Base-by-base conservation (phyloP, 2,113 vertebrate genomes). In the Cyrtonyx montezumae region DNA sequence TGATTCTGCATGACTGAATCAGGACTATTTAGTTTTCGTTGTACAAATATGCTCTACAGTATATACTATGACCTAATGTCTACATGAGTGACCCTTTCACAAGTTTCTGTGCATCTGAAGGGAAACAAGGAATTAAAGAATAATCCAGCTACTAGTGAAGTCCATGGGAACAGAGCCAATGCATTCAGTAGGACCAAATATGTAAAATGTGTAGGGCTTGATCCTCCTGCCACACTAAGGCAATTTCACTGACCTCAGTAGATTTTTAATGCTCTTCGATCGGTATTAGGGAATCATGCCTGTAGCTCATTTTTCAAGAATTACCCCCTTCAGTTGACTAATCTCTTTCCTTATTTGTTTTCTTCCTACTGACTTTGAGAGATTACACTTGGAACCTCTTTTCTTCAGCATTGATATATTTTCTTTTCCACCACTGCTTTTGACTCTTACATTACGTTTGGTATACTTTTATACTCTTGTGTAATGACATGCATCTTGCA, bases 91-190 rank as follows among this genome's bases (percentile, higher is more conserved):
- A 95, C 91, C 95, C 77, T 91, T 93, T 94, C 77, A 88, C 88
- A 88, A 87, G 63, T 89, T 91, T 77, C 90, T 95, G 86, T 90
- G 51, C 91, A 66, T 97, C 70, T 95, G 92, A 95, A 95, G 91
- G 91, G 88, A 95, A 94, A 89, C 58, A 79, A 78, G 84, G 95
- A 88, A 95, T 96, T 94, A 96, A 84, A 61, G 84, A 77, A 67
- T 97, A 95, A 97, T 95, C 95, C 91, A 77, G 71, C 75, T 89
- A 65, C 63, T 62, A 83, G 56, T 61, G 83, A 84, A 93, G 76
- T 70, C 84, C 0, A 1, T 90, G 88, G 88, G 83, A 96, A 93
- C 58, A 65, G 71, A 87, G 82, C 77, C 84, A 94, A 75, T 4
- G 10, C 58, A 91, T 94, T 90, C 70, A 91, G 6, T 67, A 67